phyloP scores from a whole-genome alignment of 2,888 invertebrate species.

The Cheilosia impressa region DNA sequence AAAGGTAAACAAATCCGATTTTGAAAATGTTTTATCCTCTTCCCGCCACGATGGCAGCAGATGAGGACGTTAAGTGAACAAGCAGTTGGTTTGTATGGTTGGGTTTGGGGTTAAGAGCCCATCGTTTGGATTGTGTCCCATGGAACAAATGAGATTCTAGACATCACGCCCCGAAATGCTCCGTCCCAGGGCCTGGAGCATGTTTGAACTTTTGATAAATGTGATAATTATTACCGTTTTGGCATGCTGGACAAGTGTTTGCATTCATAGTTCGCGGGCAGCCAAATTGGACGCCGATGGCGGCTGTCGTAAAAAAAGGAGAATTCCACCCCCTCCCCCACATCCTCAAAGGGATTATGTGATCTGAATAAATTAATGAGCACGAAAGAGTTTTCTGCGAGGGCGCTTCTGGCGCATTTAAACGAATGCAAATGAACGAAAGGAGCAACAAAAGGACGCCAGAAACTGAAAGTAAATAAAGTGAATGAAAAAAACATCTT shows the following conservation, averaged over 20 bases:
- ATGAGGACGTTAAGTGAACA: constrained; percentile 35
- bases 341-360: constrained; percentile 60
- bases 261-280: constrained; percentile 65
- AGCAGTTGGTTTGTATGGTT: constrained; percentile 1
- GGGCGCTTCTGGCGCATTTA: constrained; percentile 59
- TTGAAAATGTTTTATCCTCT: constrained; percentile 40
- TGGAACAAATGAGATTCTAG: constrained; percentile 53
- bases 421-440: constrained; percentile 65
- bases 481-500: background rate
- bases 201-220: constrained; percentile 73
- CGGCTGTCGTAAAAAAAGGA: constrained; percentile 34
- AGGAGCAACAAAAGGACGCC: constrained; percentile 51
- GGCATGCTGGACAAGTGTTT: constrained; percentile 73
- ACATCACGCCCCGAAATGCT: constrained; percentile 23
- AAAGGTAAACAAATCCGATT: constrained; percentile 70
- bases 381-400: constrained; percentile 37
- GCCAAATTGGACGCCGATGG: constrained; percentile 61
- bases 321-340: constrained; percentile 4
- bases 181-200: constrained; percentile 38
- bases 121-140: constrained; percentile 33
- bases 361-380: constrained; percentile 71
- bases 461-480: constrained; percentile 29
- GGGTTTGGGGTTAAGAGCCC: constrained; percentile 13
- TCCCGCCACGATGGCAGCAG: background rate
- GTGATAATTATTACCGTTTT: constrained; percentile 74